Evolutionary conservation across 2,888 invertebrate species (phyloP), one percentile per base, ranked within the genome.

Genomic region (Synergus gifuensis): DNA sequence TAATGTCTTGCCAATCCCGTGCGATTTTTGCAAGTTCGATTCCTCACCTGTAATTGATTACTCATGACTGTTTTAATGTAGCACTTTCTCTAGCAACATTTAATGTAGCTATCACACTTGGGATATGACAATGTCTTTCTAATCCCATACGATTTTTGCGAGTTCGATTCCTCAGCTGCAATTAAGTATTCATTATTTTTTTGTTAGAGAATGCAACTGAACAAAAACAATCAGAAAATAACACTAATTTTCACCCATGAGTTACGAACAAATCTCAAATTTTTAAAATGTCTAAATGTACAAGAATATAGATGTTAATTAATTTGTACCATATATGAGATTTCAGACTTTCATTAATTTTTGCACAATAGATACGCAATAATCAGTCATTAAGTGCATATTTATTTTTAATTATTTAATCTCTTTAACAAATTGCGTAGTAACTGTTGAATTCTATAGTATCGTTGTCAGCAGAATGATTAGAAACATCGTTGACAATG

Each of bases 401-500:
- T 88, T 85, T 88, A 89, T 89, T 89, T 89, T 88, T 87, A 88
- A 88, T 88, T 88, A 88, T 86, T 88, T 88, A 78, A 73, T 16
- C 9, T 16, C 12, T 18, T 73, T 16, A n/a, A 28, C 18, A 8
- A 16, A 36, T 73, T 36, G 22, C 36, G 5, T 73, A 58, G 49
- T 44, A 44, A 54, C 11, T 5, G 28, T 49, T 73, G 11, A 1
- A 18, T 73, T 73, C 18, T 73, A 36, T 36, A 7, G 42, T 73
- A 18, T 46, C 11, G 42, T 42, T 66, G 14, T 66, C 36, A 11
- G 2, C n/a, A 11, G 11, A 66, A 42, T 42, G 3, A 66, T 36
- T 28, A 58, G 8, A 60, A 77, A 14, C 54, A 76, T 66, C 11
- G 46, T 63, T 46, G 11, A 49, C 63, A 64, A 76, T 46, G 60